Conservation (phyloP, 2,888 invertebrate genomes). For the Gnatocerus cornutus region DNA sequence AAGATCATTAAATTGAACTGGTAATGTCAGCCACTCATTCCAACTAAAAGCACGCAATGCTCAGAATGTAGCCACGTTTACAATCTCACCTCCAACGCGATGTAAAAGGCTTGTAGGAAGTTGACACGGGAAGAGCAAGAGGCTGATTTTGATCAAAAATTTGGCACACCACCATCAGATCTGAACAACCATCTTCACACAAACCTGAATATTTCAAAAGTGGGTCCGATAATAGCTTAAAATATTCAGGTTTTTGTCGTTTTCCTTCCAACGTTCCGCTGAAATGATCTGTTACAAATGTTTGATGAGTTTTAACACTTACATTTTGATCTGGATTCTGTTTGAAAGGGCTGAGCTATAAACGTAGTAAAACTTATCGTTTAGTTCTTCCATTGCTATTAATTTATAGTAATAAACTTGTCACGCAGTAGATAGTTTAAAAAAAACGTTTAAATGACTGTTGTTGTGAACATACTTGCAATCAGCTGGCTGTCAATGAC, state of each 20-base stretch:
- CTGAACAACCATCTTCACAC: constrained; percentile 88
- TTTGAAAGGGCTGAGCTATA: constrained; percentile 94
- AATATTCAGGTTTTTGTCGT: constrained; percentile 89
- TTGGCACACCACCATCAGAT: constrained; percentile 91
- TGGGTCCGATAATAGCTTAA: constrained; percentile 89
- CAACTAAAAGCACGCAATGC: constrained; percentile 78
- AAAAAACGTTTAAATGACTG: too few relatives aligned
- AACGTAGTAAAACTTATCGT: constrained; percentile 88
- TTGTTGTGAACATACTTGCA: too few relatives aligned
- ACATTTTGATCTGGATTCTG: constrained; percentile 94
- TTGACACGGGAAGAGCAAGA: constrained; percentile 88
- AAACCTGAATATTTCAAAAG: constrained; percentile 93
- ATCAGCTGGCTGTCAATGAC: too few relatives aligned
- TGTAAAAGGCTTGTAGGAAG: constrained; percentile 93
- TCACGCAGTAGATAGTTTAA: too few relatives aligned
- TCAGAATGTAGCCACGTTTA: neutral
- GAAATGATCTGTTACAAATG: constrained; percentile 56
- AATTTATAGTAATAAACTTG: neutral
- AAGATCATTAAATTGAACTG: constrained; percentile 92
- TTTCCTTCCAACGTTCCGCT: constrained; percentile 96
- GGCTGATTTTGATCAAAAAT: constrained; percentile 87
- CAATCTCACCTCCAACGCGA: constrained; percentile 89
- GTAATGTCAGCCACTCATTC: constrained; percentile 97
- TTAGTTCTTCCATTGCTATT: constrained; percentile 79
- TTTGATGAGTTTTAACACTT: constrained; percentile 68